A percentile compares a stretch with the other conserved stretches of the same genome.
phyloP scores from a whole-genome alignment of 2,797 vertebrate genomes.

The Rhinogobio ventralis region DNA sequence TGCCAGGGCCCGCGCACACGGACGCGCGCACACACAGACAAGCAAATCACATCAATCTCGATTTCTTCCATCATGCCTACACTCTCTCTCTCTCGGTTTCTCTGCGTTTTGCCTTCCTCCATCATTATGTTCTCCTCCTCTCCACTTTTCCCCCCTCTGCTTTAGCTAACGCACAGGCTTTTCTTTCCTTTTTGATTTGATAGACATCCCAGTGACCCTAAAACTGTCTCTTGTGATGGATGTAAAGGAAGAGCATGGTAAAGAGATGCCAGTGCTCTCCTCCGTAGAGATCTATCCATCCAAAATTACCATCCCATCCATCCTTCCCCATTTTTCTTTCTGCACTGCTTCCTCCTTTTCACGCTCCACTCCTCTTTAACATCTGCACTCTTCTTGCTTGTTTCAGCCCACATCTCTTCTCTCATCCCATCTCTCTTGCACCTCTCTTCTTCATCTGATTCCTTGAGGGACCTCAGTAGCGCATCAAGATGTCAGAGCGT shows the following conservation, averaged over 20 bases:
- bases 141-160: constrained; percentile 2
- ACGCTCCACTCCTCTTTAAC: constrained; percentile 47
- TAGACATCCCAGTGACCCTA: constrained; percentile 48
- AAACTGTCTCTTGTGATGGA: constrained; percentile 48
- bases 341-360: constrained; percentile 46
- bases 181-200: constrained; percentile 30
- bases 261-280: constrained; percentile 36
- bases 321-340: constrained; percentile 35
- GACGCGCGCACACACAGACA: background rate
- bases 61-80: constrained; percentile 29
- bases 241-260: constrained; percentile 17
- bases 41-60: constrained; percentile 41
- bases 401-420: constrained; percentile 24
- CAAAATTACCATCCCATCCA: constrained; percentile 34
- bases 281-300: constrained; percentile 39
- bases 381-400: constrained; percentile 27
- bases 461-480: constrained; percentile 38
- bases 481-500: constrained; percentile 52
- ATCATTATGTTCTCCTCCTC: constrained; percentile 18
- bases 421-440: constrained; percentile 12
- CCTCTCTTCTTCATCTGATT: constrained; percentile 40
- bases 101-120: background rate
- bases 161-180: constrained; percentile 25
- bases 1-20: constrained; percentile 18
- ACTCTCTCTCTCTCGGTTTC: constrained; percentile 7